These are phyloP conservation scores for Anadara kagoshimensis DNA, from an alignment of 1,140 invertebrate genomes.

Conservation along the genomic window DNA sequence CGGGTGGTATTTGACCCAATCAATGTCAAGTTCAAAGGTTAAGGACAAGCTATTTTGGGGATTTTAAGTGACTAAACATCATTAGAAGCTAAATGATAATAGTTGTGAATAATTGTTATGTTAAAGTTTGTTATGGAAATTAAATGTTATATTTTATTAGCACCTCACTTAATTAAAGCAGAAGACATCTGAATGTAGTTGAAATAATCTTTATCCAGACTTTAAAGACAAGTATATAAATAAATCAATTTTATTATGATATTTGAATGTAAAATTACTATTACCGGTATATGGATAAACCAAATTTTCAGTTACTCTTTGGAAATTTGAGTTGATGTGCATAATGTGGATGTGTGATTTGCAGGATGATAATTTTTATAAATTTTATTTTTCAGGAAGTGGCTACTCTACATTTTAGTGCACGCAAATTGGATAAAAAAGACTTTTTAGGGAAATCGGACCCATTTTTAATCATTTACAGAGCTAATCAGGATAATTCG, in stretches of 20 bases:
- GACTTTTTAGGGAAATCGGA: conserved; percentile 77
- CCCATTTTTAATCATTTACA: conserved; percentile 73
- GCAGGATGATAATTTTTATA: too few relatives aligned
- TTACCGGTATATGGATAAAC: too few relatives aligned
- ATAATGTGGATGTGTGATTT: too few relatives aligned
- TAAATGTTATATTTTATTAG: background rate
- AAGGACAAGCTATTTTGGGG: too few relatives aligned
- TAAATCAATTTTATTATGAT: background rate
- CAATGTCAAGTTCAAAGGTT: too few relatives aligned
- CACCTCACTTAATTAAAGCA: background rate
- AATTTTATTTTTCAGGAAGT: conserved; percentile 64
- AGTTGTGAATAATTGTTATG: too few relatives aligned
- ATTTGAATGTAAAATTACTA: too few relatives aligned
- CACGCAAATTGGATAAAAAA: conserved; percentile 75
- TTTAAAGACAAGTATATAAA: background rate
- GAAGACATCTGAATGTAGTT: background rate
- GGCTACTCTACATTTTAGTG: conserved; percentile 73
- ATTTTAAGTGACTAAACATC: too few relatives aligned
- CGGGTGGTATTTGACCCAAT: too few relatives aligned
- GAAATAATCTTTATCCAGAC: background rate
- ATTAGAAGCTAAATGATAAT: too few relatives aligned
- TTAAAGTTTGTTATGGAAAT: background rate
- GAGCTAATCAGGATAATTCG: conserved; percentile 67
- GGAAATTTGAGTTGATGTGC: too few relatives aligned
- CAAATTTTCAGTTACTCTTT: too few relatives aligned